Evolutionary conservation across 1,140 invertebrate species (phyloP), one percentile per base, ranked within the genome.

Genomic region (Drosophila fuyamai): DNA sequence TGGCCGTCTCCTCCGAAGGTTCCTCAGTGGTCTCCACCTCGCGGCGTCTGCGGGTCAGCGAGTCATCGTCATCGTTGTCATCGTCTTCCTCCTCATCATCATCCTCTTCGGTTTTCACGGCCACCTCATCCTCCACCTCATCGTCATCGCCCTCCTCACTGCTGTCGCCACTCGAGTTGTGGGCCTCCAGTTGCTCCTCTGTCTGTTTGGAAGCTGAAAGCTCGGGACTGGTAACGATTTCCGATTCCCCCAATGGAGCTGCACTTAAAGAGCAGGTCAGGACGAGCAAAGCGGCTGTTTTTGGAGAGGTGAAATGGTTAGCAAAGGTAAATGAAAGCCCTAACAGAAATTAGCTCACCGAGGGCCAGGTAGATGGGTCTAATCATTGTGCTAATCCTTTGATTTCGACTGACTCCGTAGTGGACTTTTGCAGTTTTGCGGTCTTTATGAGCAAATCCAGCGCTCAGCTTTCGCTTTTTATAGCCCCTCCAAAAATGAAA

Each of bases 401-500:
- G 23, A 36, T 53, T 67, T 56, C 75, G 61, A 44, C 29, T 47
- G 36, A n/a, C 50, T 57, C 14, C 48, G 38, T 62, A 81, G 83
- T 79, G 86, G 62, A 67, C 83, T 86, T 86, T 83, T 78, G 83
- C 80, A 89, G 73, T 89, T 89, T 89, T 84, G 84, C 77, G 73
- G 84, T 84, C 85, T 89, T 83, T 89, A 89, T 89, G 84, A 89
- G 84, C 84, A 46, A 89, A 89, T 84, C 84, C 76, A 89, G 77
- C 77, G 74, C 50, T 72, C 71, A 78, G 84, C 84, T 89, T 89
- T 89, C 84, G 84, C 84, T 89, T 89, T 88, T 89, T 89, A 89
- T 89, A 89, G 79, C 68, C 65, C 66, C 55, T 58, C 59, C 71
- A 67, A 71, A 68, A 76, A 63, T 67, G 55, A 77, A 77, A 65